Conservation (phyloP, 1,140 invertebrate genomes). For the Phthorimaea operculella region DNA sequence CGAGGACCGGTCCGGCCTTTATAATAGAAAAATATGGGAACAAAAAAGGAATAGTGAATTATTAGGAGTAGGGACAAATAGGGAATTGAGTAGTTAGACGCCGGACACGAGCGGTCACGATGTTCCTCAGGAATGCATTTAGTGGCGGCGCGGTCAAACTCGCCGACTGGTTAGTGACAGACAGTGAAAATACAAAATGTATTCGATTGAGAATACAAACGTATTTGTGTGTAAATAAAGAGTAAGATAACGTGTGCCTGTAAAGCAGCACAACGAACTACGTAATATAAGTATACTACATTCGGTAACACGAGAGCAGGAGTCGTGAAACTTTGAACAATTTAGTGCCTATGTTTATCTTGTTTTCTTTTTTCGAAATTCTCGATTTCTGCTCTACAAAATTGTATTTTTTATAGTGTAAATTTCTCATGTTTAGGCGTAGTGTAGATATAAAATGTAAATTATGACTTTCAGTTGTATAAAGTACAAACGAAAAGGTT, state of each 20-base stretch:
- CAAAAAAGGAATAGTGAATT: too few species aligned
- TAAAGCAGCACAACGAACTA: constrained; percentile 11
- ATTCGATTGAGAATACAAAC: neutral
- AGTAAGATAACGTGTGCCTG: constrained; percentile 8
- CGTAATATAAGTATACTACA: constrained; percentile 18
- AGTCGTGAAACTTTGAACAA: too few species aligned
- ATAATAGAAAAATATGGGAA: too few species aligned
- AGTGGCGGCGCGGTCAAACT: too few species aligned
- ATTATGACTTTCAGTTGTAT: constrained; percentile 2
- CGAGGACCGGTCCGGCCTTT: too few species aligned
- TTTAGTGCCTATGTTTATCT: too few species aligned
- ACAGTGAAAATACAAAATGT: neutral
- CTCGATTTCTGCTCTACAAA: neutral
- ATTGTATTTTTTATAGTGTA: neutral
- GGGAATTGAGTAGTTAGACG: too few species aligned
- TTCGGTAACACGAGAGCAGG: constrained; percentile 3
- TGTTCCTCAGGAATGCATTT: too few species aligned
- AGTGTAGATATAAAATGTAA: constrained; percentile 2
- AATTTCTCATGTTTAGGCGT: neutral
- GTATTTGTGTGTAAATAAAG: constrained; percentile 14
- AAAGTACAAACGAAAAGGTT: neutral
- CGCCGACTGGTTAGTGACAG: too few species aligned
- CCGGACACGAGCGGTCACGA: too few species aligned
- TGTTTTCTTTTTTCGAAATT: too few species aligned
- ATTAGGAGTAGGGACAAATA: too few species aligned